phyloP scores from a whole-genome alignment of 2,113 vertebrate species.

The Sitta europaea region DNA sequence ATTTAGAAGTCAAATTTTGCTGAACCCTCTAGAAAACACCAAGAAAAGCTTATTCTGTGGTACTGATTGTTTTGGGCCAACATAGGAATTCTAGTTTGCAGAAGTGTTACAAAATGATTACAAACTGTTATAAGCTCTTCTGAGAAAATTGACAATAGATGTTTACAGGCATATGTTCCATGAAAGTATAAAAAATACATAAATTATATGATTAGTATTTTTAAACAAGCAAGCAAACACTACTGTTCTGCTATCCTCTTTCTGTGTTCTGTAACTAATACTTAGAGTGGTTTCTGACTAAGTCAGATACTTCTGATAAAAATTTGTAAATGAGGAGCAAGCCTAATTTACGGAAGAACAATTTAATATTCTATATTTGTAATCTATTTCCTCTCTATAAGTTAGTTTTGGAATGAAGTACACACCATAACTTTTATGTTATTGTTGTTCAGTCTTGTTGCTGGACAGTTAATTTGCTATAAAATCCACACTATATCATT shows the following conservation, averaged over 20 bases:
- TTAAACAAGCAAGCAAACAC: not conserved
- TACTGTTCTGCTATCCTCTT: not conserved
- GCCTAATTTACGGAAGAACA: conserved; percentile 9
- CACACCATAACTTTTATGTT: conserved; percentile 36
- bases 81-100: not conserved
- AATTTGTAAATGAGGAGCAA: conserved; percentile 16
- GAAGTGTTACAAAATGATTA: not conserved
- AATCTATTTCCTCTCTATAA: conserved; percentile 49
- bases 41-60: not conserved
- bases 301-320: not conserved
- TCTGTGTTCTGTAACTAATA: not conserved
- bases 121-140: not conserved
- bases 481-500: conserved; percentile 52
- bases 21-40: not conserved
- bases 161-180: not conserved
- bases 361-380: conserved; percentile 30
- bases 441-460: conserved; percentile 55
- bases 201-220: not conserved
- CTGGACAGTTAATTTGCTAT: conserved; percentile 58
- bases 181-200: not conserved
- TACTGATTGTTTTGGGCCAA: not conserved
- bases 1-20: not conserved
- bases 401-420: conserved; percentile 53
- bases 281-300: not conserved
- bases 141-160: not conserved